Conservation (phyloP, 2,888 invertebrate genomes). For the Limnephilus auricula region DNA sequence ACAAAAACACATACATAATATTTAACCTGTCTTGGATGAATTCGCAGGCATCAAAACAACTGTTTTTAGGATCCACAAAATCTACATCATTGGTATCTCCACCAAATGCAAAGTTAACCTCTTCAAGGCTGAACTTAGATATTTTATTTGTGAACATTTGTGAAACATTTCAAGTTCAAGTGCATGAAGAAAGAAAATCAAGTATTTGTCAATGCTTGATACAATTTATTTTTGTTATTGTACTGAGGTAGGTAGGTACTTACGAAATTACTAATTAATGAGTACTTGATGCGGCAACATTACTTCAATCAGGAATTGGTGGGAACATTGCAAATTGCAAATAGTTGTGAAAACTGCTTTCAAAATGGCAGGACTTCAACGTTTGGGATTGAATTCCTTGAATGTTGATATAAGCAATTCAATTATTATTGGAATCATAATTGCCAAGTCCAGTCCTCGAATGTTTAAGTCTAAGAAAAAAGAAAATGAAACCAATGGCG, state of each 20-base stretch:
- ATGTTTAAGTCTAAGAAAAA: conserved; percentile 72
- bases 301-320: background rate
- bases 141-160: background rate
- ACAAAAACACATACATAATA: no score
- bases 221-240: background rate
- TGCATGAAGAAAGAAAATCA: background rate
- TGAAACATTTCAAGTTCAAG: background rate
- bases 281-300: background rate
- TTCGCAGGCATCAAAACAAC: no score
- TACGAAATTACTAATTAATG: background rate
- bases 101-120: no score
- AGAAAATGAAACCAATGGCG: conserved; percentile 79
- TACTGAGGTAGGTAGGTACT: background rate
- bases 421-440: conserved; percentile 73
- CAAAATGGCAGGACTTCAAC: conserved; percentile 56
- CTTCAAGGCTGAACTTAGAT: background rate
- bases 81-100: no score
- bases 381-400: conserved; percentile 68
- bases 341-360: conserved; percentile 69
- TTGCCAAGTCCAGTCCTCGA: conserved; percentile 81
- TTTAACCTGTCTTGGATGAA: no score
- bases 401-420: conserved; percentile 58
- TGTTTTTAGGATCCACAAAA: no score
- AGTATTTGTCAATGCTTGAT: background rate
- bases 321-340: conserved; percentile 68